phyloP scores from a whole-genome alignment of 2,888 invertebrate genomes.

The Cinara cedri region DNA sequence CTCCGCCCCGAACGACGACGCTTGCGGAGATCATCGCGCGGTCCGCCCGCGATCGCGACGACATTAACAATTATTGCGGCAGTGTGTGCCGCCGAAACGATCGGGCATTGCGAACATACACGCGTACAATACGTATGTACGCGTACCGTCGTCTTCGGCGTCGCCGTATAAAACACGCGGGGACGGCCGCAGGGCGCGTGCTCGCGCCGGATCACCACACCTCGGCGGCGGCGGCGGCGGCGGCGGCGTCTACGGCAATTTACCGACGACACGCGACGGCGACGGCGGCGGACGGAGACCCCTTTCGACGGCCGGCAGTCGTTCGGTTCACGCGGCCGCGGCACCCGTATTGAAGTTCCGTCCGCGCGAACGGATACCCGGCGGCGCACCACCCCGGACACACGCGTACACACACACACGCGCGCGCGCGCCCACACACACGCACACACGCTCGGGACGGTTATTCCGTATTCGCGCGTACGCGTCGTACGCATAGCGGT shows the following conservation, averaged over 20 bases:
- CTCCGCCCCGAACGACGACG: too few species aligned
- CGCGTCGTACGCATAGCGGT: too few species aligned
- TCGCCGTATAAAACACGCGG: neutral
- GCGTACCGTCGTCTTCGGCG: neutral
- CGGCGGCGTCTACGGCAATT: conserved; percentile 1
- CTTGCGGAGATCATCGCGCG: too few species aligned
- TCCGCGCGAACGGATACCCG: neutral
- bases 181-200: conserved; percentile 26
- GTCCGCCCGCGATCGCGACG: too few species aligned
- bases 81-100: too few species aligned
- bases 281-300: conserved; percentile 2
- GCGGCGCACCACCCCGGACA: neutral
- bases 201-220: conserved; percentile 42
- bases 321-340: conserved; percentile 8
- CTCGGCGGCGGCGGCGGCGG: conserved; percentile 3
- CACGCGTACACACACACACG: neutral
- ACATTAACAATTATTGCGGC: too few species aligned
- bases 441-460: too few species aligned
- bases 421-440: neutral
- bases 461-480: neutral
- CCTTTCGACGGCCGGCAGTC: neutral
- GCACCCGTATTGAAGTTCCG: conserved; percentile 5
- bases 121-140: too few species aligned
- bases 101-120: too few species aligned
- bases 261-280: conserved; percentile 7